Base-by-base conservation (phyloP, 1,140 invertebrate species). In the Atta colombica region DNA sequence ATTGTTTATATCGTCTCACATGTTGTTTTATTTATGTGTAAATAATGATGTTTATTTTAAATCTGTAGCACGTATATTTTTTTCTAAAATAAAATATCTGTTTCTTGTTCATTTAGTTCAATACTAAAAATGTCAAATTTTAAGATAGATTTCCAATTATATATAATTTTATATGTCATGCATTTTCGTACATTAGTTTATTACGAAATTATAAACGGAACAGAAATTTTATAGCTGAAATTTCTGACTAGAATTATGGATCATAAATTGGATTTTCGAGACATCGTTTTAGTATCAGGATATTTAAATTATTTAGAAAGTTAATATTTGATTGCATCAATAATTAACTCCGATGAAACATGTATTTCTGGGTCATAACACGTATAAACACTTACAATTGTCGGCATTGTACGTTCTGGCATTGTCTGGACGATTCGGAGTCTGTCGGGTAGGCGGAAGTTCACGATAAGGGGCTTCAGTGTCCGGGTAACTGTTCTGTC, bases 361-460 rank as follows among this genome's bases (percentile, higher is more conserved):
- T 51, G 14, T 6, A 28, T 45, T 49, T 39, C 10, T 65, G 14
- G 16, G 18, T 49, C 35, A 51, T 39, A 88, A 87, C 81, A 91
- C 82, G 53, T 92, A 85, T 82, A 8, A 25, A 28, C 39, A 94
- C 94, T 95, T 94, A 95, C 94, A 93, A 78, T 94, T 91, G 66
- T 81, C 88, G 77, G 89, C 77, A 66, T 92, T 91, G 91, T 94
- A 93, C 60, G 91, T 72, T 66, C 69, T 88, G 82, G 39, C 82
- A 35, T 63, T 74, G 45, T 91, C 88, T 2, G 55, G 86, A 66
- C 80, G 91, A 66, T 58, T 58, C 65, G 80, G 84, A 39, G 66
- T 84, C 51, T 87, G 91, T 82, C 91, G 91, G 80, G 93, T 92
- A 55, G 93, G 92, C 91, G 93, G 89, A 87, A 93, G 78, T 86